Evolutionary conservation across 2,797 vertebrate species (phyloP), one percentile per base, ranked within the genome.

Genomic region (Neopelma chrysocephalum): DNA sequence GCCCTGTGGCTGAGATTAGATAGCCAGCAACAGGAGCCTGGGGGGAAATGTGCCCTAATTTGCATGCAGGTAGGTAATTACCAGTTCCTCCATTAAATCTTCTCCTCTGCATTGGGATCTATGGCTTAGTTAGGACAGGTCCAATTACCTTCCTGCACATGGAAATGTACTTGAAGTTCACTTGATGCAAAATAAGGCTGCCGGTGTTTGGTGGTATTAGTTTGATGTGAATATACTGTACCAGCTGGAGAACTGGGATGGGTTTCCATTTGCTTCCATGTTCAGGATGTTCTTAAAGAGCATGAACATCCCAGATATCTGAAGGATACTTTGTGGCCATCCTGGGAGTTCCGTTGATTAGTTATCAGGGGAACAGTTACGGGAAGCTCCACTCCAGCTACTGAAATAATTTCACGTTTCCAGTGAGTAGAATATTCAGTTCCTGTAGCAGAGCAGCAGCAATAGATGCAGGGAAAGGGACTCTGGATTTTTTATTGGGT

Each of bases 21-120:
- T 91, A 93, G 91, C 82, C 93, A 93, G 82, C 48, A 50, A 60
- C 40, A 53, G 77, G 38, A 83, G 87, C 86, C 88, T 84, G 68
- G 56, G 57, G 91, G 51, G 5, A 95, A 94, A 87, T 66, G 72
- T 72, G 45, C 62, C 62, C 20, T 83, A 69, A 96, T 97, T 96
- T 96, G 93, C 94, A 95, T 93, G 75, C 72, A 83, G 82, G 76
- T 71, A 83, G 91, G 92, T 94, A 97, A 96, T 96, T 93, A 95
- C 91, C 85, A 34, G 15, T 75, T 70, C 72, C n/a, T 90, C 82
- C 70, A 84, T 86, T 96, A 92, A 92, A 93, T 83, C 94, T 95
- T 84, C 8, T 11, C 72, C 57, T 86, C 80, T 93, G 57, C 88
- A 51, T 65, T 70, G 72, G 93, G 85, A 94, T 96, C 93, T 86